These are phyloP conservation scores for Cyrtodaria siliqua DNA, from an alignment of 2,888 invertebrate genomes.

Conservation along the genomic window DNA sequence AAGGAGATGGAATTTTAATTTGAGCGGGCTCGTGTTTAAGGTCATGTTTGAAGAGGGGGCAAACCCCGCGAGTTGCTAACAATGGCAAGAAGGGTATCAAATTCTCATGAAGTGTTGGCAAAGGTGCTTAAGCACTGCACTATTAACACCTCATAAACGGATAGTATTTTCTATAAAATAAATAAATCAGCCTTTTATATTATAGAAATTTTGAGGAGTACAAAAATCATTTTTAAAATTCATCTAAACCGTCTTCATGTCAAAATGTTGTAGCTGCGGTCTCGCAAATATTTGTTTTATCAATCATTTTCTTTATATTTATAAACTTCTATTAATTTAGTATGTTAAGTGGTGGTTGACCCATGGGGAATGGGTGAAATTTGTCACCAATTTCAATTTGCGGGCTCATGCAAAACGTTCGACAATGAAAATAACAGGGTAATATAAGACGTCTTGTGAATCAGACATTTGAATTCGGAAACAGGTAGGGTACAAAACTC, in stretches of 20 bases:
- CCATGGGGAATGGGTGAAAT: constrained; percentile 21
- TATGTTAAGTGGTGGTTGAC: constrained; percentile 39
- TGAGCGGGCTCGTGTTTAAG: constrained; percentile 52
- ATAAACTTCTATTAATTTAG: background rate
- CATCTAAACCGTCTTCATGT: constrained; percentile 13
- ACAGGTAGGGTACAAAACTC: too few relatives aligned
- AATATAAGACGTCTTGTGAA: background rate
- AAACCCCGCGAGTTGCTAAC: constrained; percentile 14
- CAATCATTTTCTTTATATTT: constrained; percentile 9
- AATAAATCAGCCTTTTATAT: too few relatives aligned
- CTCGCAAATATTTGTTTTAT: constrained; percentile 19
- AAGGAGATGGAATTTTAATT: constrained; percentile 41
- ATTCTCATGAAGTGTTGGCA: constrained; percentile 36
- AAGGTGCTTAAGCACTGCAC: constrained; percentile 38
- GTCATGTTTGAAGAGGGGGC: constrained; percentile 30
- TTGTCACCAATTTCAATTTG: constrained; percentile 39
- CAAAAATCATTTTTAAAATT: too few relatives aligned
- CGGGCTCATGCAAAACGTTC: constrained; percentile 17
- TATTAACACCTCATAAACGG: constrained; percentile 44
- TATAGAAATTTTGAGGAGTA: too few relatives aligned
- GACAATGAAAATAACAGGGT: background rate
- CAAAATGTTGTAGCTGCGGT: background rate
- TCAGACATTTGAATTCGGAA: too few relatives aligned
- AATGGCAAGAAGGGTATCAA: constrained; percentile 56
- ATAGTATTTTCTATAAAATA: background rate